Evolutionary conservation across 1,140 invertebrate species (phyloP).

Genomic region (Tetragnatha versicolor): DNA sequence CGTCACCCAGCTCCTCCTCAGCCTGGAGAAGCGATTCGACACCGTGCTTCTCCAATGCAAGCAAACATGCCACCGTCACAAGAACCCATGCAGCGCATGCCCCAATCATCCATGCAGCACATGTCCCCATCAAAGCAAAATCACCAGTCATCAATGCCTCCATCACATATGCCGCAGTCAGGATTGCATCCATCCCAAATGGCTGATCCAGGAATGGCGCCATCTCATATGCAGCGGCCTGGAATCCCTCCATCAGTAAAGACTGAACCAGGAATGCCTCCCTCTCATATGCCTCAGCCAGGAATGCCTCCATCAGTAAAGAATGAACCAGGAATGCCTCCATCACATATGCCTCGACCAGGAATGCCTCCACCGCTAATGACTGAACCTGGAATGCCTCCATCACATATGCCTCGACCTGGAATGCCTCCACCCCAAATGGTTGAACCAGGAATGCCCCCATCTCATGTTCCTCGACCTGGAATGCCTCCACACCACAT

Average conservation of each 20-base stretch:
- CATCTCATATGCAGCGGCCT: background rate
- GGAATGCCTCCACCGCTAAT: no score
- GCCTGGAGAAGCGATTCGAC: slow-evolving; percentile 21
- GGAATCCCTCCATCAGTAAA: no score
- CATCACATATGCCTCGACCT: no score
- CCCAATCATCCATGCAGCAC: slow-evolving; percentile 32
- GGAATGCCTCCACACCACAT: slow-evolving; percentile 59
- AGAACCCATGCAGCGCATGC: slow-evolving; percentile 38
- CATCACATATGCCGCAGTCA: background rate
- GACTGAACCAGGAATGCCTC: slow-evolving; percentile 61
- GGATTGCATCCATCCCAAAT: no score
- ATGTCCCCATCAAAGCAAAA: slow-evolving; percentile 18
- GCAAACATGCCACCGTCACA: slow-evolving; percentile 27
- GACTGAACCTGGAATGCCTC: no score
- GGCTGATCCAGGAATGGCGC: slow-evolving; percentile 61
- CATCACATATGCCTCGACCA: background rate
- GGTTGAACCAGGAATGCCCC: no score
- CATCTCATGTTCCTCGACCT: slow-evolving; percentile 20
- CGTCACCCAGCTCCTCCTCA: slow-evolving; percentile 33
- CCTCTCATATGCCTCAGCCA: background rate
- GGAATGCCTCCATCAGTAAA: no score
- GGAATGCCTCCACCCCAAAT: no score
- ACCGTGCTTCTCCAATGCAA: no score
- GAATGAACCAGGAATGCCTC: slow-evolving; percentile 61
- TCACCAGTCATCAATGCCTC: slow-evolving; percentile 59